Evolutionary conservation across 2,888 invertebrate species (phyloP), one percentile per base, ranked within the genome.

Genomic region (Tetramorium bicarinatum): DNA sequence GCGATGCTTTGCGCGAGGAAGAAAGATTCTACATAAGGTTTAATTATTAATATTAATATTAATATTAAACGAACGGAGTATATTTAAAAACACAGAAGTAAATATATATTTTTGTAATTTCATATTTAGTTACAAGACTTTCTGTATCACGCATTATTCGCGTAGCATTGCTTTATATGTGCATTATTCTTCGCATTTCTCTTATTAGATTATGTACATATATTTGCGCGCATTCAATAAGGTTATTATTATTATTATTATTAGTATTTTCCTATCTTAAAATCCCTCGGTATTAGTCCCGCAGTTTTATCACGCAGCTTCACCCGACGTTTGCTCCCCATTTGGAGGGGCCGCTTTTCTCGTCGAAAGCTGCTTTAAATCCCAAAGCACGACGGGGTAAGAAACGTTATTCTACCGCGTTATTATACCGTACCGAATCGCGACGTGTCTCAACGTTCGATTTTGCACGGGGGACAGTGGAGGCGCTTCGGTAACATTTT

Each of bases 361-460:
- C 77, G 69, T 66, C 54, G 15, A 41, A 66, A 47, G 25, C 64
- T 38, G 38, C 71, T 71, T 79, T 47, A 71, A 79, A 59, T 59
- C 77, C 77, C 77, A 54, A 38, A 49, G 25, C 72, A 21, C 15
- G 54, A 21, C 54, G 29, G n/a, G 29, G 6, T 3, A 38, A 64
- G 52, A 9, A 41, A 54, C 21, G 47, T 76, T 62, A 64, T 62
- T 21, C 21, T 15, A 49, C 15, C 54, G 34, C 25, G 64, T 77
- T 66, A 77, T 76, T 76, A 44, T 56, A 67, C 25, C 54, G 41
- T 52, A 13, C 11, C 66, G 29, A 67, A 62, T 62, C 75, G 62
- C n/a, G 25, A 44, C 29, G 56, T 25, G 52, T 34, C 49, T 54
- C 71, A 15, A 25, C 7, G 38, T 67, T 77, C 67, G 77, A 77